Base-by-base conservation (phyloP, 2,113 vertebrate species). In the Ia io region DNA sequence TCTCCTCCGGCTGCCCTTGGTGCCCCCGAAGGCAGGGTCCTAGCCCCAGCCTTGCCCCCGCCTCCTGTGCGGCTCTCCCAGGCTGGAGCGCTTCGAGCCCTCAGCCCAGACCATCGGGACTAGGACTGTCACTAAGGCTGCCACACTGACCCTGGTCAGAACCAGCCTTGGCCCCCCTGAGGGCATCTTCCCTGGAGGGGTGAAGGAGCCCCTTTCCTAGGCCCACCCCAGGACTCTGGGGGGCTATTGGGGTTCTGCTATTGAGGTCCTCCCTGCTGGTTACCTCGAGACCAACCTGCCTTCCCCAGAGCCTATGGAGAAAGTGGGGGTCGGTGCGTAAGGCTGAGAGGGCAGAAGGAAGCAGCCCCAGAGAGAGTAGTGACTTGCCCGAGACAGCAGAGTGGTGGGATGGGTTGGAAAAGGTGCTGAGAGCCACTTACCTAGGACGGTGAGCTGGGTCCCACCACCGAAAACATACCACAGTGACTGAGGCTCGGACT, bases 391-490 rank as follows among this genome's bases (percentile, higher is more conserved):
- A 87, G 40, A 63, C 3, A 77, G 37, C 32, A 90, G 23, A 47
- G 14, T 22, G 3, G 3, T 40, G 25, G n/a, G 35, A 22, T 0
- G 32, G n/a, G 6, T 6, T 69, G 25, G n/a, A 35, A 59, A 71
- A 42, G 2, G n/a, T 30, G 6, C 9, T 25, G n/a, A 77, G 44
- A 84, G 51, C 59, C 74, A 95, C 93, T 97, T 89, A 95, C 96
- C 71, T 61, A 86, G 25, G 90, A 95, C 73, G 14, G 32, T 92
- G 37, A 97, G 10, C 10, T 51, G 37, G 47, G 96, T 97, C 49
- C 91, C 69, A 0, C 40, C 0, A 1, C 97, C 93, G 9, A 94
- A 95, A 6, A 92, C 0, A 14, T 16, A 20, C 22, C 20, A 61
- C 20, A 0, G 42, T 94, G 93, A 78, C 51, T 88, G 67, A 95